Percentiles rank a stretch among this genome's conserved stretches.
phyloP scores from a whole-genome alignment of 2,888 invertebrate species.

The Mylabris sibirica region DNA sequence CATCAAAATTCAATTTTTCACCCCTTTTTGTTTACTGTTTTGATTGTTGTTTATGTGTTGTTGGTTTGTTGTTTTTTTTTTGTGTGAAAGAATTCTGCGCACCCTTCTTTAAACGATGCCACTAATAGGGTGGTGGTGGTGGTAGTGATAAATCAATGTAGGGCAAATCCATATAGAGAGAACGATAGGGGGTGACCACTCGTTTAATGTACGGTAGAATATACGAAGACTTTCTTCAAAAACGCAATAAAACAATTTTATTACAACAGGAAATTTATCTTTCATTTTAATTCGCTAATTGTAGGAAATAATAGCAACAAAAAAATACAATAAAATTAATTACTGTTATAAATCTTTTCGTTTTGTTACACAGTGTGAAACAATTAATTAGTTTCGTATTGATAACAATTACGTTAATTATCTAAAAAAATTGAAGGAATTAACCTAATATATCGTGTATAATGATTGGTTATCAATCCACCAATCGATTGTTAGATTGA shows the following conservation, averaged over 20 bases:
- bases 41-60: too few species aligned
- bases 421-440: too few species aligned
- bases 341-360: background rate
- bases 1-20: background rate
- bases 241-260: background rate
- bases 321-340: background rate
- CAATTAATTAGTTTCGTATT: background rate
- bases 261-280: background rate
- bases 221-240: background rate
- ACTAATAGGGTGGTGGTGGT: background rate
- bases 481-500: too few species aligned
- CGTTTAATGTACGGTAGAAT: background rate
- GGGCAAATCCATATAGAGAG: constrained; percentile 33
- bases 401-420: background rate
- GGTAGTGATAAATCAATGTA: constrained; percentile 27
- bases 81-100: constrained; percentile 22
- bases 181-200: constrained; percentile 30
- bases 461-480: too few species aligned
- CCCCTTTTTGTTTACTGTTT: too few species aligned
- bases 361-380: background rate
- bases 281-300: background rate
- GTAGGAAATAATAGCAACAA: background rate
- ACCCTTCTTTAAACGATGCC: constrained; percentile 17
- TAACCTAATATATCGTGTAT: too few species aligned
- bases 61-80: background rate